A percentile compares a stretch with the other conserved stretches of the same genome.
These are phyloP conservation scores for Eurytoma californica DNA, from an alignment of 2,888 invertebrate genomes.

Conservation along the genomic window DNA sequence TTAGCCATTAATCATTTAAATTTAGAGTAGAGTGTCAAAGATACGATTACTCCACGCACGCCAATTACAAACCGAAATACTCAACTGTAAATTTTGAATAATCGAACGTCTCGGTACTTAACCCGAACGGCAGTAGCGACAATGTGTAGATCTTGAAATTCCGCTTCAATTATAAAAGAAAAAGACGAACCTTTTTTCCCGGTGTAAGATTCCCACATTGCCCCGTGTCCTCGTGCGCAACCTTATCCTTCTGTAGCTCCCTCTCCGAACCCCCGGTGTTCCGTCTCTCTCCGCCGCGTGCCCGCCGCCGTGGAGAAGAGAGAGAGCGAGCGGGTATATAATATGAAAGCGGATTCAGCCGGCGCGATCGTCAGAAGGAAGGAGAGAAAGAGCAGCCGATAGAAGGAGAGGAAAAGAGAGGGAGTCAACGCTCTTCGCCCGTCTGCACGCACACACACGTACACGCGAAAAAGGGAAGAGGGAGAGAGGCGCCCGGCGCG, in stretches of 20 bases:
- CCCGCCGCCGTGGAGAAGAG: neutral
- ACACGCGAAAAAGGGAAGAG: neutral
- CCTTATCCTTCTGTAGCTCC: neutral
- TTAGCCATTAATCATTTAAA: too few species aligned
- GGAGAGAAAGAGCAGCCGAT: neutral
- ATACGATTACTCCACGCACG: too few species aligned
- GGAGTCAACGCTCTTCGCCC: too few species aligned
- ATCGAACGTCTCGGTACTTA: too few species aligned
- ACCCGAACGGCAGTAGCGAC: too few species aligned
- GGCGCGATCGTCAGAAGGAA: neutral
- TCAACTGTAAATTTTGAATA: too few species aligned
- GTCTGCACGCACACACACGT: too few species aligned
- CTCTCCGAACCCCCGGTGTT: neutral
- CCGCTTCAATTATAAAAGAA: too few species aligned
- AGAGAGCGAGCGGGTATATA: neutral
- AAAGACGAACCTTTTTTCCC: too few species aligned
- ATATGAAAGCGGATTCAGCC: too few species aligned
- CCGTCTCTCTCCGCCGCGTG: neutral
- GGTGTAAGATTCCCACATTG: neutral
- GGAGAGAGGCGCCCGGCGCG: neutral
- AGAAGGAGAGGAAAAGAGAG: neutral
- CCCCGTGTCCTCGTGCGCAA: neutral
- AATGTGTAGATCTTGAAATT: too few species aligned
- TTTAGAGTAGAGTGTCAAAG: too few species aligned
- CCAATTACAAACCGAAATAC: neutral